phyloP scores from a whole-genome alignment of 2,113 vertebrate genomes.

The Struthidea cinerea region DNA sequence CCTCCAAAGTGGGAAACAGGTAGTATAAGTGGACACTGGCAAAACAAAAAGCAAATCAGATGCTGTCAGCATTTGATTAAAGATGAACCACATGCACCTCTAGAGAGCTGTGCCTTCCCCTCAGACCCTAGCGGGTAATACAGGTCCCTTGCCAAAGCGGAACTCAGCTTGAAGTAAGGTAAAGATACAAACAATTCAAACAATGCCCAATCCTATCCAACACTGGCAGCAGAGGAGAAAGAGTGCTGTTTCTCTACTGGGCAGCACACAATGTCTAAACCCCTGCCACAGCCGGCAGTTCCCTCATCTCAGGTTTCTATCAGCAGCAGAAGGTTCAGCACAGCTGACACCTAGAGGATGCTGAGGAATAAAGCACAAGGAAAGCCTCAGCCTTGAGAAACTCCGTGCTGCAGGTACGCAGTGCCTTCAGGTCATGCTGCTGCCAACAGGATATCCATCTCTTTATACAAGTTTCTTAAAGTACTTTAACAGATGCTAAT shows the following conservation, averaged over 20 bases:
- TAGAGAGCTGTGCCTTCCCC: not conserved
- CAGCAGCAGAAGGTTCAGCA: not conserved
- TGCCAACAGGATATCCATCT: not conserved
- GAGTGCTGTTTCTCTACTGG: not conserved
- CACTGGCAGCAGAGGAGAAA: not conserved
- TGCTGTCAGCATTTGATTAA: not conserved
- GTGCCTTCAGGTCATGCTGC: not conserved
- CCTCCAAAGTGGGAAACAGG: slow-evolving; percentile 92
- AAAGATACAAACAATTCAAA: not conserved
- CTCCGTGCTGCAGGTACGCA: accelerated
- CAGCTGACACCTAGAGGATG: not conserved
- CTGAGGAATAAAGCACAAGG: not conserved
- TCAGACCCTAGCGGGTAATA: not conserved
- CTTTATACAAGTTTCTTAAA: not conserved
- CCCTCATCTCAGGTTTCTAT: not conserved
- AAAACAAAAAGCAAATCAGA: not conserved
- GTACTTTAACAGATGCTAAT: not conserved
- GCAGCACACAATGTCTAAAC: not conserved
- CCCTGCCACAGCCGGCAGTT: not conserved
- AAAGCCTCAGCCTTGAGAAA: not conserved
- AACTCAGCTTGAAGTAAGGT: not conserved
- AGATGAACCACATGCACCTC: not conserved
- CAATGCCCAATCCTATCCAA: not conserved
- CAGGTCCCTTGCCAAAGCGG: accelerated
- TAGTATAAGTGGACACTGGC: slow-evolving; percentile 95